Evolutionary conservation across 2,888 invertebrate genomes (phyloP).

Genomic region (Hirtodrosophila confusa): DNA sequence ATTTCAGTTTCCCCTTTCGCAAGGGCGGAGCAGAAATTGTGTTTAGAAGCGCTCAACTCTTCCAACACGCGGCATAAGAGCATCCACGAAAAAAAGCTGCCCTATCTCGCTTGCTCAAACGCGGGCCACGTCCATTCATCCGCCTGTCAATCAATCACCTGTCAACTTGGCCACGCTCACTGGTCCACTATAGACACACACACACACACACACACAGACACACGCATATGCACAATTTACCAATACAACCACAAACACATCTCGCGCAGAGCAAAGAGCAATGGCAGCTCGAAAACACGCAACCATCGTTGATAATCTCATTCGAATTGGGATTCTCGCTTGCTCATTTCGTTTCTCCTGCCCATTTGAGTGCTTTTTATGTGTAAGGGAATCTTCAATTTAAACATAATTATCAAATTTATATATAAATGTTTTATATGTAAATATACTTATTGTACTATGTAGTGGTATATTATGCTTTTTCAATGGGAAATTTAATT

Average conservation of each 20-base stretch:
- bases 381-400: no score
- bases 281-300: slow-evolving; percentile 54
- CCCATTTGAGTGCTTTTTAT: no score
- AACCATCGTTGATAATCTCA: slow-evolving; percentile 38
- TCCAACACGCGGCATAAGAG: slow-evolving; percentile 26
- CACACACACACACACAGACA: slow-evolving; percentile 8
- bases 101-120: slow-evolving; percentile 47
- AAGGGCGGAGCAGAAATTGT: slow-evolving; percentile 58
- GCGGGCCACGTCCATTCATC: slow-evolving; percentile 49
- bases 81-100: slow-evolving; percentile 6
- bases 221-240: slow-evolving; percentile 10
- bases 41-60: slow-evolving; percentile 41
- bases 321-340: slow-evolving; percentile 25
- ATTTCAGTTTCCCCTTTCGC: slow-evolving; percentile 13
- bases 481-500: no score
- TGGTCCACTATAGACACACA: slow-evolving; percentile 41
- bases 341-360: background rate
- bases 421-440: no score
- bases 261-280: slow-evolving; percentile 27
- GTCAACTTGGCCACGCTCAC: slow-evolving; percentile 76
- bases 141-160: slow-evolving; percentile 82
- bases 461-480: no score
- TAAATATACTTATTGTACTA: no score
- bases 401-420: no score
- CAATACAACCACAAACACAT: slow-evolving; percentile 4